phyloP scores from a whole-genome alignment of 2,797 vertebrate genomes.

The Poeciliopsis turneri region DNA sequence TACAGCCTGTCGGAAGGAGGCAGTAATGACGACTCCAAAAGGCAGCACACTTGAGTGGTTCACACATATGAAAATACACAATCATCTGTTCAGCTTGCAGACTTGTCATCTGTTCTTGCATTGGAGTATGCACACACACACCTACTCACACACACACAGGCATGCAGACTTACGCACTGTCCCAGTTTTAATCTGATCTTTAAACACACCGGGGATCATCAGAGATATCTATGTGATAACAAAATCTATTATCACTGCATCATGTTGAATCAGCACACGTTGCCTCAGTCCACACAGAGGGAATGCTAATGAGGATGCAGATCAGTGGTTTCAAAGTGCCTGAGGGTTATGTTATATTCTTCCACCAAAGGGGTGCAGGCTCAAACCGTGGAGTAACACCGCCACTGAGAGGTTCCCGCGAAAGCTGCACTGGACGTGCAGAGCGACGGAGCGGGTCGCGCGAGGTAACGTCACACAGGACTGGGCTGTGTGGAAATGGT shows the following conservation, averaged over 20 bases:
- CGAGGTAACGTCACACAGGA: slow-evolving; percentile 40
- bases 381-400: slow-evolving; percentile 29
- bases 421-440: slow-evolving; percentile 5
- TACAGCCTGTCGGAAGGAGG: slow-evolving; percentile 37
- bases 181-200: slow-evolving; percentile 29
- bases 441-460: slow-evolving; percentile 10
- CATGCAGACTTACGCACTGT: slow-evolving; percentile 23
- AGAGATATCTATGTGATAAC: slow-evolving; percentile 48
- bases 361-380: slow-evolving; percentile 1
- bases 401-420: slow-evolving; percentile 49
- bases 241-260: slow-evolving; percentile 59
- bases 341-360: slow-evolving; percentile 26
- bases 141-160: slow-evolving; percentile 15
- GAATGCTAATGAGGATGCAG: slow-evolving; percentile 70
- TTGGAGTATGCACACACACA: slow-evolving; percentile 8
- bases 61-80: slow-evolving; percentile 16
- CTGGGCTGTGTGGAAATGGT: neutral
- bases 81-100: slow-evolving; percentile 8
- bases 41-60: slow-evolving; percentile 4
- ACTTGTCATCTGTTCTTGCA: slow-evolving; percentile 27
- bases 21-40: slow-evolving; percentile 38
- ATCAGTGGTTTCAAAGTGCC: slow-evolving; percentile 59
- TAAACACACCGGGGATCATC: slow-evolving; percentile 19
- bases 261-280: slow-evolving; percentile 58
- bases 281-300: slow-evolving; percentile 23